Conservation (phyloP, 1,140 invertebrate species). For the Dufourea novaeangliae region DNA sequence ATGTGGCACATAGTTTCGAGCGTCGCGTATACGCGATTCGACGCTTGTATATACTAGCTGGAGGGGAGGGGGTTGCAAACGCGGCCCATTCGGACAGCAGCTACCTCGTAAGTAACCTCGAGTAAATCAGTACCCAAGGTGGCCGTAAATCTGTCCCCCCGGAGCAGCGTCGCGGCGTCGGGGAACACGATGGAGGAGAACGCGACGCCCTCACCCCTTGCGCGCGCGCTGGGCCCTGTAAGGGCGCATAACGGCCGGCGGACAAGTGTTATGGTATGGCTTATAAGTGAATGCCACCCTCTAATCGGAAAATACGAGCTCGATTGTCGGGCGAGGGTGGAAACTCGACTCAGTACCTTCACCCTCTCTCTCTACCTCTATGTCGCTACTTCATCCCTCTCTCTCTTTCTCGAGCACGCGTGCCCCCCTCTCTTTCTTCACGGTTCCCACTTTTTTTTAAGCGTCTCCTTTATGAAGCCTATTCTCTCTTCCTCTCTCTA, state of each 20-base stretch:
- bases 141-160: slow-evolving; percentile 80
- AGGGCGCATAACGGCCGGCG: slow-evolving; percentile 78
- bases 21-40: slow-evolving; percentile 49
- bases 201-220: slow-evolving; percentile 11
- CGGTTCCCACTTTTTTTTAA: slow-evolving; percentile 44
- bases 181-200: slow-evolving; percentile 28
- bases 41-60: slow-evolving; percentile 33
- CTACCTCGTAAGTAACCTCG: slow-evolving; percentile 59
- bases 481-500: not conserved
- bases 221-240: slow-evolving; percentile 32
- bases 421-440: not conserved
- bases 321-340: slow-evolving; percentile 76
- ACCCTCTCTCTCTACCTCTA: not conserved
- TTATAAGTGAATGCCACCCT: slow-evolving; percentile 82
- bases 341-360: slow-evolving; percentile 43
- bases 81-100: slow-evolving; percentile 57
- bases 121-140: slow-evolving; percentile 82
- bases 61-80: slow-evolving; percentile 43
- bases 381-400: not conserved
- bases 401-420: not conserved
- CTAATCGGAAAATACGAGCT: slow-evolving; percentile 82
- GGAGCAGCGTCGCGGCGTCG: slow-evolving; percentile 58
- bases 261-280: slow-evolving; percentile 82
- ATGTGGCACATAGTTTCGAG: slow-evolving; percentile 71
- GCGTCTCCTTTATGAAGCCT: slow-evolving; percentile 32